phyloP scores from a whole-genome alignment of 2,113 vertebrate genomes.

The Calyptomena viridis region DNA sequence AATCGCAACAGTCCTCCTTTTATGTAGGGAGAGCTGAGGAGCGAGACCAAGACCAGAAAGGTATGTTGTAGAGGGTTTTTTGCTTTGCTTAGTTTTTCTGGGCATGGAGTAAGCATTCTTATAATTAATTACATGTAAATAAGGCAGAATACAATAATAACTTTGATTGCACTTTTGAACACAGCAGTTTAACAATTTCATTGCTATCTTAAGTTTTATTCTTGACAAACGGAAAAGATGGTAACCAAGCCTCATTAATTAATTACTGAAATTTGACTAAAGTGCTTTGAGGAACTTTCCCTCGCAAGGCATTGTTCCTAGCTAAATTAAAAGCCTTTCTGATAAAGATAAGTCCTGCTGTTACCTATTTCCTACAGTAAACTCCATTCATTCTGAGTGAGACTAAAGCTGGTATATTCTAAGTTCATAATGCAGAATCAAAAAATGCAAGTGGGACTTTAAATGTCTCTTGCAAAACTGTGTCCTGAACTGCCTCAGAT shows the following conservation, averaged over 20 bases:
- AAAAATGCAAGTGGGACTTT: not conserved
- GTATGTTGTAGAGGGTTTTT: not conserved
- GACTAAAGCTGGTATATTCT: not conserved
- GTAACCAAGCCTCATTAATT: not conserved
- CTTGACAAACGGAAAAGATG: not conserved
- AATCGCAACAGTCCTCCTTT: not conserved
- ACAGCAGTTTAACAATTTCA: not conserved
- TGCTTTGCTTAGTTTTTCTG: not conserved
- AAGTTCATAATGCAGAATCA: not conserved
- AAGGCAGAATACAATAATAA: not conserved
- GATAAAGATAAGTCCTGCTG: not conserved
- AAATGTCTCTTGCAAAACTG: not conserved
- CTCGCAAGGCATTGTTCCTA: not conserved
- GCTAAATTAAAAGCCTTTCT: not conserved
- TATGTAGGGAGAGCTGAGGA: not conserved
- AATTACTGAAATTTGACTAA: not conserved
- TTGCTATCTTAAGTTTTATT: not conserved
- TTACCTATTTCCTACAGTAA: not conserved
- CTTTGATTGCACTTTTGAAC: not conserved
- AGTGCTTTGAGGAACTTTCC: not conserved
- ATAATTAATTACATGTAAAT: not conserved
- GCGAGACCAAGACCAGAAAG: not conserved
- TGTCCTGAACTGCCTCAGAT: not conserved
- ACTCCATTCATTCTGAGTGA: not conserved
- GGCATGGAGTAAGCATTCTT: not conserved